These are phyloP conservation scores for Vireo griseus DNA, from an alignment of 2,797 vertebrate species.

Conservation along the genomic window DNA sequence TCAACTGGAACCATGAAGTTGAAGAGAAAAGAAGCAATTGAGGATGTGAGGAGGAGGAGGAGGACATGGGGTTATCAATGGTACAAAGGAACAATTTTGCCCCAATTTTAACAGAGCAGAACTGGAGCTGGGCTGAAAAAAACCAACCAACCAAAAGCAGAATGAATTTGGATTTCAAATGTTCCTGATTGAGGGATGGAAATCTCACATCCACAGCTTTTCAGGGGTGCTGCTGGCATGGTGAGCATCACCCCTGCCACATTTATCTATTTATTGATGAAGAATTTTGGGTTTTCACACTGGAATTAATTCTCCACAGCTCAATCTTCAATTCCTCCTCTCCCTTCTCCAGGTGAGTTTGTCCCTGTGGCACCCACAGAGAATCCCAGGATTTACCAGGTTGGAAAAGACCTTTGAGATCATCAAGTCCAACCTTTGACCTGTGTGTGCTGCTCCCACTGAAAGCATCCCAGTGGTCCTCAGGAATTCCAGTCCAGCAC, in stretches of 20 bases:
- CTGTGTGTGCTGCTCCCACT: not conserved
- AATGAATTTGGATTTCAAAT: accelerated
- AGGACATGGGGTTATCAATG: not conserved
- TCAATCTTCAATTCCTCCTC: accelerated
- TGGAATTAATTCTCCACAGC: accelerated
- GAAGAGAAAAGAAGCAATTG: not conserved
- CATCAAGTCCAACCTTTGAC: not conserved
- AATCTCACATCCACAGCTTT: not conserved
- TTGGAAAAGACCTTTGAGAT: not conserved
- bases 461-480: not conserved
- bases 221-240: not conserved
- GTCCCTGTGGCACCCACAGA: not conserved
- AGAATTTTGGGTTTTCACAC: not conserved
- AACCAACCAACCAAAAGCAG: not conserved
- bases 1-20: not conserved
- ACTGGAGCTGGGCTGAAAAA: not conserved
- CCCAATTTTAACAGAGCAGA: not conserved
- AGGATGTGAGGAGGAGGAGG: not conserved
- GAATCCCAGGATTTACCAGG: not conserved
- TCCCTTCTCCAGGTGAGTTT: not conserved
- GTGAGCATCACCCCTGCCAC: not conserved
- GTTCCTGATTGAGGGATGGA: not conserved
- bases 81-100: not conserved
- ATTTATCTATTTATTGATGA: accelerated
- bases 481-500: not conserved